Base-by-base conservation (phyloP, 2,888 invertebrate species). In the Euclidia mi region DNA sequence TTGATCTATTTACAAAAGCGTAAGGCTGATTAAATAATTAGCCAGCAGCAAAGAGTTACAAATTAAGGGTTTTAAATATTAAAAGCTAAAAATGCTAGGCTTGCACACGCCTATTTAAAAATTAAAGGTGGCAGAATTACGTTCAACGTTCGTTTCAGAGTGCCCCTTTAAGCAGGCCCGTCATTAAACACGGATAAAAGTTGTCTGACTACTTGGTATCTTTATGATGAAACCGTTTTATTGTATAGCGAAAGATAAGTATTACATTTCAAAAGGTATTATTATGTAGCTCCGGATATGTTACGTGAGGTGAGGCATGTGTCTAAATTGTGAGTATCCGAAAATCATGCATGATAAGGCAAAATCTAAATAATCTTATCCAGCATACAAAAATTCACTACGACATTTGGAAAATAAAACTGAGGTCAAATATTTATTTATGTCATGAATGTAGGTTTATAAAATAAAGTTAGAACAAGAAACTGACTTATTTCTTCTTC, bases 121-220 rank as follows among this genome's bases (percentile, higher is more conserved):
- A 59, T 70, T 64, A 59, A 70, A 52, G 51, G 51, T 65, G 56
- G 42, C 48, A 59, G 47, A 49, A 72, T 65, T 65, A 65, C 47
- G 49, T 44, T 35, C 37, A 14, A 40, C 38, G 47, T 52, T 52
- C 44, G 31, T 32, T 32, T 11, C 20, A 6, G 25, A 38, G 57
- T 35, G n/a, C 47, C 57, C 57, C 51, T 57, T 48, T 18, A 52
- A 64, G 41, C 18, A 47, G 51, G 14, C 31, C 44, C 40, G 43
- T 56, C 56, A 72, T 72, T 73, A 69, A 68, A 56, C 55, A 69
- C 38, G 60, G 55, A 64, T 60, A 60, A 56, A 17, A 50, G 38
- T 52, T 60, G 69, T 60, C 65, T 41, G 49, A 64, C 45, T 50
- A 47, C 14, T 48, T 25, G 50, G 51, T 56, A 53, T 51, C 45